Evolutionary conservation across 2,888 invertebrate species (phyloP).

Genomic region (Marronus borbonicus): DNA sequence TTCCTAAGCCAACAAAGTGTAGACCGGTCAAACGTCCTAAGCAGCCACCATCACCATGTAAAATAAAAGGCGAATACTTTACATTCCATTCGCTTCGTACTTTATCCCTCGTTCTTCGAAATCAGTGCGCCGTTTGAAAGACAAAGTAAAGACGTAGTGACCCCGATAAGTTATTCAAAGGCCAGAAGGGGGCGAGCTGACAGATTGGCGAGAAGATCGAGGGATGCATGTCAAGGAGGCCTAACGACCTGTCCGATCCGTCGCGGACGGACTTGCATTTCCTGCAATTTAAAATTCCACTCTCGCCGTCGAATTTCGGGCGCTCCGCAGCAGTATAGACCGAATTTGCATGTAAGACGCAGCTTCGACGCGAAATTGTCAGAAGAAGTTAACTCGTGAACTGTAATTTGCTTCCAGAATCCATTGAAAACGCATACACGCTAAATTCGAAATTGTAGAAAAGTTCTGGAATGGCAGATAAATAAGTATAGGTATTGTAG

Average conservation of each 20-base stretch:
- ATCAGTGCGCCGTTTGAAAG: constrained; percentile 40
- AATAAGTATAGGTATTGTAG: background rate
- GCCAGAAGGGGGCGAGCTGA: constrained; percentile 57
- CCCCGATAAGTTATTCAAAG: constrained; percentile 60
- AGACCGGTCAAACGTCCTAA: background rate
- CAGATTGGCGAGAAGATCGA: constrained; percentile 61
- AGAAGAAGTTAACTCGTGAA: constrained; percentile 27
- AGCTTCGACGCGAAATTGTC: constrained; percentile 19
- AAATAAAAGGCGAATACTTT: constrained; percentile 14
- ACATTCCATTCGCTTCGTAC: constrained; percentile 24
- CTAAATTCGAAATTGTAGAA: background rate
- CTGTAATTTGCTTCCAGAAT: constrained; percentile 26
- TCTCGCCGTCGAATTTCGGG: constrained; percentile 43
- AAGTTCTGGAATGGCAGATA: background rate
- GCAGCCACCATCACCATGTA: background rate
- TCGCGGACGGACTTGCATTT: constrained; percentile 42
- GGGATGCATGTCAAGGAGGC: constrained; percentile 59
- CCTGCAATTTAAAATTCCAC: constrained; percentile 43
- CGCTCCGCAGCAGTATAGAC: background rate
- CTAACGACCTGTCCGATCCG: constrained; percentile 55
- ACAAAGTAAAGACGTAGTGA: constrained; percentile 54
- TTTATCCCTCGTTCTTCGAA: constrained; percentile 17
- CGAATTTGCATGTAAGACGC: constrained; percentile 38
- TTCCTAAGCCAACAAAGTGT: too few relatives aligned
- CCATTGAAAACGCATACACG: background rate